Evolutionary conservation across 2,113 vertebrate genomes (phyloP).

Genomic region (Stictonetta naevosa): DNA sequence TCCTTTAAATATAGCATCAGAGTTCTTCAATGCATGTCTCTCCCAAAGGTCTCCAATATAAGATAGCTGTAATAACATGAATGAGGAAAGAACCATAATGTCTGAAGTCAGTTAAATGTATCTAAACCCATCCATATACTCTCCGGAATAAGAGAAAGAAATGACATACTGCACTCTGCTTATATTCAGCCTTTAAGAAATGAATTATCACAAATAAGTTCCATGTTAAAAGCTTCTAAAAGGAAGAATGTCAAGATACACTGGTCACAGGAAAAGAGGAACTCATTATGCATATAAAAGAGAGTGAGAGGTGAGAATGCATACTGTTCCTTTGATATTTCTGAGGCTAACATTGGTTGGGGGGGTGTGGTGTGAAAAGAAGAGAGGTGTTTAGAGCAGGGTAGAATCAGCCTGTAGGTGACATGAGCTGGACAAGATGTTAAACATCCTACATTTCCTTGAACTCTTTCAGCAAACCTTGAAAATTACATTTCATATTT

Average conservation of each 20-base stretch:
- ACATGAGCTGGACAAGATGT: background rate
- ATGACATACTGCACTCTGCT: background rate
- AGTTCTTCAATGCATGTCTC: background rate
- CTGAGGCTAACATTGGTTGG: background rate
- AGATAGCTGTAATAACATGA: background rate
- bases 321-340: background rate
- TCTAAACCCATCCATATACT: background rate
- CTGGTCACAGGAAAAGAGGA: background rate
- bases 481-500: background rate
- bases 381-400: background rate
- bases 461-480: background rate
- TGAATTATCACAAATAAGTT: background rate
- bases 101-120: background rate
- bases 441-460: background rate
- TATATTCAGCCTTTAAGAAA: constrained; percentile 31
- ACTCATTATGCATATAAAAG: background rate
- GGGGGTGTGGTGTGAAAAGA: background rate
- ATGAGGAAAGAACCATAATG: background rate
- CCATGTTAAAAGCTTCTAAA: constrained; percentile 26
- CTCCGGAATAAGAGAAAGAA: background rate
- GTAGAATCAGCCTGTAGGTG: background rate
- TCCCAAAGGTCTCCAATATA: background rate
- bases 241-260: constrained; percentile 12
- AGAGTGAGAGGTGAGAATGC: background rate
- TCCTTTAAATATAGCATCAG: background rate